Evolutionary conservation across 2,797 vertebrate species (phyloP).

Genomic region (Helicolenus hilgendorfi): DNA sequence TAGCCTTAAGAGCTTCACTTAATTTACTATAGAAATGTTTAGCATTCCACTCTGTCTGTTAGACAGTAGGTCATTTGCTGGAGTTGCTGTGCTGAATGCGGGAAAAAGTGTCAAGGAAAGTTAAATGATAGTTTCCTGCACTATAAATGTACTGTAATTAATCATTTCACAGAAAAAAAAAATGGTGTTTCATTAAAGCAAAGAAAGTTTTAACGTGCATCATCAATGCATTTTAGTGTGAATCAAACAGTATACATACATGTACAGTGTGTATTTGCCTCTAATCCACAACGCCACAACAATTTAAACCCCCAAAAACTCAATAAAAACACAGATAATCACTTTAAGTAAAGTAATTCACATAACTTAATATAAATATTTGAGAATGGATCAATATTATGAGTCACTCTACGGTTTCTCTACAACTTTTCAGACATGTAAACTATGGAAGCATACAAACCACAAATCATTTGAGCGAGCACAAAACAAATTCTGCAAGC

Average conservation of each 20-base stretch:
- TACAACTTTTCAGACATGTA: too few relatives aligned
- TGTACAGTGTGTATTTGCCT: not conserved
- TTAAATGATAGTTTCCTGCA: not conserved
- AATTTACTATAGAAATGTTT: not conserved
- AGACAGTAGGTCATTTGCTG: not conserved
- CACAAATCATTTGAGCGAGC: too few relatives aligned
- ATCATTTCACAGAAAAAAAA: not conserved
- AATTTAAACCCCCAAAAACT: not conserved
- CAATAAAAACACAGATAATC: not conserved
- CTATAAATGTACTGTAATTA: too few relatives aligned
- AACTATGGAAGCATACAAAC: not conserved
- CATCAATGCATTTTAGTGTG: not conserved
- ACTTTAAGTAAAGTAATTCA: not conserved
- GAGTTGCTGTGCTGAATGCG: not conserved
- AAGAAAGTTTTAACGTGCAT: not conserved
- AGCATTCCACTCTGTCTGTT: not conserved
- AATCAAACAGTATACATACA: not conserved
- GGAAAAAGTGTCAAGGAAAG: not conserved
- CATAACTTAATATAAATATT: not conserved
- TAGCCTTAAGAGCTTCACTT: not conserved
- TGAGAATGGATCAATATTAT: not conserved
- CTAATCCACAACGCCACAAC: not conserved
- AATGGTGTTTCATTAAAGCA: not conserved
- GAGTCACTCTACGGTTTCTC: fast-evolving
- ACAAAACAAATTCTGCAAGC: too few relatives aligned